Percentiles rank a stretch among this genome's conserved stretches.
Evolutionary conservation across 2,888 invertebrate species (phyloP).

Genomic region (Megaustenia siamemsis): DNA sequence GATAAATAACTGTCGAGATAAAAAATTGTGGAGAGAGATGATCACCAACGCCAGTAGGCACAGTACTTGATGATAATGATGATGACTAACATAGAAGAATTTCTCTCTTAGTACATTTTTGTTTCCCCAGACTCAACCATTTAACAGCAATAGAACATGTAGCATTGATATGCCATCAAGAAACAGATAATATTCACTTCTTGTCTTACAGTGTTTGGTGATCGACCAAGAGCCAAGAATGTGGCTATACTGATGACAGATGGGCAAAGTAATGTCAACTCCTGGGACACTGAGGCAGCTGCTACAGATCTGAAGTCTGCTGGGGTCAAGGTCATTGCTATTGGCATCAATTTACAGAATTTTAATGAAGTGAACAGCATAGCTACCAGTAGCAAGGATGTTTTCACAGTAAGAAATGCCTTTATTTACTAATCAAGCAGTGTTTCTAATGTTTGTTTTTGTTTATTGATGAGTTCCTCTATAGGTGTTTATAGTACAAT

Average conservation of each 20-base stretch:
- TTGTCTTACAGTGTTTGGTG: conserved; percentile 60
- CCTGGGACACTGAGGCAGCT: conserved; percentile 67
- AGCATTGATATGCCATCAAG: background rate
- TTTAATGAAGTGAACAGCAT: conserved; percentile 65
- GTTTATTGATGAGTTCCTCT: too few relatives aligned
- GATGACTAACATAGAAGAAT: too few relatives aligned
- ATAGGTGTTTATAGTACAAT: too few relatives aligned
- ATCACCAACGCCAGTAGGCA: too few relatives aligned
- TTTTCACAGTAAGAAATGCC: conserved; percentile 59
- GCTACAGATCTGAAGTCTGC: conserved; percentile 66
- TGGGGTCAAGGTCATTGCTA: conserved; percentile 68
- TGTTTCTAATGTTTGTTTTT: too few relatives aligned
- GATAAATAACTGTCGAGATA: too few relatives aligned
- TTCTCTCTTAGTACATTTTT: too few relatives aligned
- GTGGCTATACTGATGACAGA: conserved; percentile 73
- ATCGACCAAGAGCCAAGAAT: conserved; percentile 65
- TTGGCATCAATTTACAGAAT: conserved; percentile 64
- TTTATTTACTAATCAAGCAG: too few relatives aligned
- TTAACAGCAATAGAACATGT: too few relatives aligned
- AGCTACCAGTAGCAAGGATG: conserved; percentile 63
- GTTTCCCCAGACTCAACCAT: too few relatives aligned
- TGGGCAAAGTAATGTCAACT: conserved; percentile 72
- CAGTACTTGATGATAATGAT: too few relatives aligned
- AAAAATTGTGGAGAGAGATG: too few relatives aligned
- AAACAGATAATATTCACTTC: background rate